Percentiles rank a stretch among this genome's conserved stretches.
Conservation (phyloP, 2,113 vertebrate species). For the Pagrus major region DNA sequence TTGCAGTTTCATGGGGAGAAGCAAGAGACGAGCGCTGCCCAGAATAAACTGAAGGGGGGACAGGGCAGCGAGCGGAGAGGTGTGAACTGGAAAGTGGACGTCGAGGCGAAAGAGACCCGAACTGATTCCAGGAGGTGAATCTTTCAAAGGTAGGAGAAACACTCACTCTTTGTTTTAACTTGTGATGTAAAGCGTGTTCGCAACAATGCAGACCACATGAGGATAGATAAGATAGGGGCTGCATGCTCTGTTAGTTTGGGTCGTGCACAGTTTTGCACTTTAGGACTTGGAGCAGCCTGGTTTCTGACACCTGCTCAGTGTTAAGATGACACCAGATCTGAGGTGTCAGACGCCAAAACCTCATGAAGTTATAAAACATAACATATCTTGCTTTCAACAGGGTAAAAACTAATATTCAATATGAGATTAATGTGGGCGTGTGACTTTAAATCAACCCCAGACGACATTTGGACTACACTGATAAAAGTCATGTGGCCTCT, state of each 20-base stretch:
- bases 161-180: conserved; percentile 1
- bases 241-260: conserved; percentile 42
- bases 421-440: conserved; percentile 40
- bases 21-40: conserved; percentile 50
- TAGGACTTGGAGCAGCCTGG: neutral
- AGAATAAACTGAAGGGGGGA: conserved; percentile 55
- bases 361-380: neutral
- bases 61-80: conserved; percentile 36
- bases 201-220: conserved; percentile 39
- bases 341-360: neutral
- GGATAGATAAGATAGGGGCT: conserved; percentile 21
- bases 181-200: conserved; percentile 12
- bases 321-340: too few relatives aligned
- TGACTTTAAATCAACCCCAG: conserved; percentile 10
- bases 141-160: conserved; percentile 75
- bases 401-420: neutral
- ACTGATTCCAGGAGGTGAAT: conserved; percentile 62
- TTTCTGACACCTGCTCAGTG: conserved; percentile 22
- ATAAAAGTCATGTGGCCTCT: conserved; percentile 7
- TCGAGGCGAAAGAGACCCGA: conserved; percentile 41
- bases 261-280: conserved; percentile 21
- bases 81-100: conserved; percentile 49
- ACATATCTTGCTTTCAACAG: too few relatives aligned
- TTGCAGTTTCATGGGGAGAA: conserved; percentile 70
- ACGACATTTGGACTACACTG: neutral